Evolutionary conservation across 1,140 invertebrate genomes (phyloP).

Genomic region (Zaprionus ghesquierei): DNA sequence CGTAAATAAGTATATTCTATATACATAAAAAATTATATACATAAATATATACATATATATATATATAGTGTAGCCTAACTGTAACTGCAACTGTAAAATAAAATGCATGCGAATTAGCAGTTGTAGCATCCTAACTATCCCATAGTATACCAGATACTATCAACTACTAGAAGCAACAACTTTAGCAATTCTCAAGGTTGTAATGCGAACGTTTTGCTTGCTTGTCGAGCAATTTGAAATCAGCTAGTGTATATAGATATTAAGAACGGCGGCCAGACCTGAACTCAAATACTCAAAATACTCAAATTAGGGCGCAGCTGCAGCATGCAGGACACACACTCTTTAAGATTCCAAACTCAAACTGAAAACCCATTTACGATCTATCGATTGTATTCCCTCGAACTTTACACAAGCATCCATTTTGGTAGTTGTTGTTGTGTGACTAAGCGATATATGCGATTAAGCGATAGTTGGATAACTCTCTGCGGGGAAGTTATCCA

Average conservation of each 20-base stretch:
- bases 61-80: conserved; percentile 48
- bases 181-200: conserved; percentile 82
- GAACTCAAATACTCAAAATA: conserved; percentile 23
- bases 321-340: background rate
- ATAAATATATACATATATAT: background rate
- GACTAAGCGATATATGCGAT: background rate
- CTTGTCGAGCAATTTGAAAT: conserved; percentile 20
- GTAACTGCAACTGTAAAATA: conserved; percentile 7
- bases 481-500: background rate
- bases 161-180: conserved; percentile 33
- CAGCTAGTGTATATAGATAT: conserved; percentile 34
- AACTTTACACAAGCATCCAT: background rate
- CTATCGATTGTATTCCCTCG: background rate
- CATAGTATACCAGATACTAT: conserved; percentile 3
- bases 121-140: conserved; percentile 27
- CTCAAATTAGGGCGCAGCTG: background rate
- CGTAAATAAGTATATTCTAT: conserved; percentile 28
- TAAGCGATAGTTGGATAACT: background rate
- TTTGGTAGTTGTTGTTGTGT: background rate
- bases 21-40: conserved; percentile 12
- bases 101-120: conserved; percentile 20
- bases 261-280: conserved; percentile 19
- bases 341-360: background rate
- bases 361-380: background rate
- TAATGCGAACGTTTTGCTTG: conserved; percentile 48